These are phyloP conservation scores for Argyresthia albistria DNA, from an alignment of 2,888 invertebrate species.

Conservation along the genomic window DNA sequence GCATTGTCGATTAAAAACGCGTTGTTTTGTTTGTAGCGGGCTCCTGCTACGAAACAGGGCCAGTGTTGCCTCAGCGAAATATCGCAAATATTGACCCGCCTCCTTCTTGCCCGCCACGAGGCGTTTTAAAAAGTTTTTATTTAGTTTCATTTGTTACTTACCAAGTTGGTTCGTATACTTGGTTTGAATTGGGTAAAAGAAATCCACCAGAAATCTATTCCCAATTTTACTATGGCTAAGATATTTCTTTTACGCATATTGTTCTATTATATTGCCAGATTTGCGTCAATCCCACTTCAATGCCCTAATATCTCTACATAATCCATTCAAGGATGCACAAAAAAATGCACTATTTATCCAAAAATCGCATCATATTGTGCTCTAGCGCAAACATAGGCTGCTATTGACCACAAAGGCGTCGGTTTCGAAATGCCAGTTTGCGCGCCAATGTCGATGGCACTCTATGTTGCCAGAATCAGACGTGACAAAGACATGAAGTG, in stretches of 20 bases:
- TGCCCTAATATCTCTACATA: slow-evolving; percentile 11
- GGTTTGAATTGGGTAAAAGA: too few relatives aligned
- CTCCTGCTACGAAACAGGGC: slow-evolving; percentile 19
- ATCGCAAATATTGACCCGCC: slow-evolving; percentile 40
- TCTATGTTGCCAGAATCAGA: slow-evolving; percentile 52
- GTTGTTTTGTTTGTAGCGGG: slow-evolving; percentile 33
- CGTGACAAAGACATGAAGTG: slow-evolving; percentile 46
- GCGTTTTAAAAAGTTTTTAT: not conserved
- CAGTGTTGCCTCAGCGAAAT: slow-evolving; percentile 22
- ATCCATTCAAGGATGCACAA: slow-evolving; percentile 14
- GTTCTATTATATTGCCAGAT: not conserved
- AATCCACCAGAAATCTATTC: too few relatives aligned
- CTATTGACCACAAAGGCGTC: slow-evolving; percentile 1
- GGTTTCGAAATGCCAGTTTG: slow-evolving; percentile 30
- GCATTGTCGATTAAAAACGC: slow-evolving; percentile 51
- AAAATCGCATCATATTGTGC: slow-evolving; percentile 9
- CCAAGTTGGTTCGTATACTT: too few relatives aligned
- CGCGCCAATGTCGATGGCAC: slow-evolving; percentile 44
- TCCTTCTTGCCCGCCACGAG: not conserved
- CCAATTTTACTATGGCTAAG: too few relatives aligned
- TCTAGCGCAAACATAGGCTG: slow-evolving; percentile 5
- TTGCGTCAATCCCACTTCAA: not conserved
- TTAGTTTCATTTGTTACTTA: too few relatives aligned
- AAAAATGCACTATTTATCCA: slow-evolving; percentile 11
- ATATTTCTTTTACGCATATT: too few relatives aligned